A percentile compares a stretch with the other conserved stretches of the same genome.
phyloP scores from a whole-genome alignment of 2,797 vertebrate genomes.

The Bryconaethiops microstoma region DNA sequence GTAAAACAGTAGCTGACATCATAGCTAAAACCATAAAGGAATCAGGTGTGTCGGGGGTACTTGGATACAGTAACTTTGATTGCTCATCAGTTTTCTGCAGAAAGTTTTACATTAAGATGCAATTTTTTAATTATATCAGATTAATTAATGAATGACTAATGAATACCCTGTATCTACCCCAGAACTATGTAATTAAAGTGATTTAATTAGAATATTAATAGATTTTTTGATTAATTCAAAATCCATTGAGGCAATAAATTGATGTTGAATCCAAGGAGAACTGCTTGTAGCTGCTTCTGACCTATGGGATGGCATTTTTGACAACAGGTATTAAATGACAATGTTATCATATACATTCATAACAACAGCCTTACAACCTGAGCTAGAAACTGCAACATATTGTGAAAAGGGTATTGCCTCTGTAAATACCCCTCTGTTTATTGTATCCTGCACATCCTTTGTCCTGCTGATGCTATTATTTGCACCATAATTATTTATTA shows the following conservation, averaged over 20 bases:
- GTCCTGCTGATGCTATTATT: too few species aligned
- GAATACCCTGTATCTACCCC: constrained; percentile 48
- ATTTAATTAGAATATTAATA: constrained; percentile 60
- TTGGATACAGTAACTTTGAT: neutral
- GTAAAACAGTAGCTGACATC: neutral
- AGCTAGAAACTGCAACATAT: too few species aligned
- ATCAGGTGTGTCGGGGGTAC: too few species aligned
- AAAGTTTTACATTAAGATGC: constrained; percentile 53
- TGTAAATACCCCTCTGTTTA: too few species aligned
- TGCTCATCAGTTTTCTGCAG: constrained; percentile 19
- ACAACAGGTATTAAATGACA: too few species aligned
- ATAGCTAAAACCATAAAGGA: neutral
- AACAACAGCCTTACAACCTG: too few species aligned
- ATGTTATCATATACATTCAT: too few species aligned
- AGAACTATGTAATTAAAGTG: constrained; percentile 60
- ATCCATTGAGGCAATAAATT: constrained; percentile 39
- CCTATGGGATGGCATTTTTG: constrained; percentile 8
- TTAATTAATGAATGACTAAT: constrained; percentile 62
- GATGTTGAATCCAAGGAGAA: constrained; percentile 41
- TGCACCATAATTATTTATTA: too few species aligned
- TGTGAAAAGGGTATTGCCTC: too few species aligned
- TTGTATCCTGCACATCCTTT: too few species aligned
- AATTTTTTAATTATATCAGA: constrained; percentile 58
- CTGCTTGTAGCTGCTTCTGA: constrained; percentile 36
- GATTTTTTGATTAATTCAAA: constrained; percentile 58